Conservation (phyloP, 2,888 invertebrate species). For the Cephus spinipes region DNA sequence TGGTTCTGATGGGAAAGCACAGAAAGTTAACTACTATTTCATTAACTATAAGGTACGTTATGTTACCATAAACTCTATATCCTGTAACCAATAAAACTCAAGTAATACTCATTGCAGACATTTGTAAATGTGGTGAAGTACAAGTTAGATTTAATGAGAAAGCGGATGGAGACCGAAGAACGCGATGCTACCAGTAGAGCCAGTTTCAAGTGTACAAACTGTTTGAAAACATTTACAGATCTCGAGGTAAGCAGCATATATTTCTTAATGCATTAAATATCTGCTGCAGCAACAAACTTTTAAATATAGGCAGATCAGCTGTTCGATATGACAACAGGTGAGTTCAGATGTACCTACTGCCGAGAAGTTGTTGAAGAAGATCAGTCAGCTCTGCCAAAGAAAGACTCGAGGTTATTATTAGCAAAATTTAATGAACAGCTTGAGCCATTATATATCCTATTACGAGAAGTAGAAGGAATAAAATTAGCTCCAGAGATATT, state of each 20-base stretch:
- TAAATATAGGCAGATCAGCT: slow-evolving; percentile 83
- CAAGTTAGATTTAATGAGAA: slow-evolving; percentile 95
- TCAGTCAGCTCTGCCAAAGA: slow-evolving; percentile 91
- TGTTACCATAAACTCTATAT: neutral
- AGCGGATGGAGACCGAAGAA: slow-evolving; percentile 95
- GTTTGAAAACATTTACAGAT: slow-evolving; percentile 95
- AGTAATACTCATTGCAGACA: slow-evolving; percentile 67
- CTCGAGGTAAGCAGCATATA: slow-evolving; percentile 75
- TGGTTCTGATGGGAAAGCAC: slow-evolving; percentile 92
- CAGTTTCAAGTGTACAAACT: slow-evolving; percentile 93
- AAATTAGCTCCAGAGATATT: slow-evolving; percentile 92
- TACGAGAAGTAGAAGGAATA: slow-evolving; percentile 93
- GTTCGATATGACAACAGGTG: slow-evolving; percentile 85
- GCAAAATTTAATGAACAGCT: slow-evolving; percentile 96
- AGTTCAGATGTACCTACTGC: slow-evolving; percentile 92
- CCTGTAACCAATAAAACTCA: neutral
- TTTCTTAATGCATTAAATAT: neutral
- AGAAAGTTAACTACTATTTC: slow-evolving; percentile 96
- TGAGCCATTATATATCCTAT: slow-evolving; percentile 89
- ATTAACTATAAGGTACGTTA: slow-evolving; percentile 87
- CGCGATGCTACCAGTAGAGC: slow-evolving; percentile 94
- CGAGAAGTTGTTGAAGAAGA: slow-evolving; percentile 93
- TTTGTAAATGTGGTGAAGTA: slow-evolving; percentile 98
- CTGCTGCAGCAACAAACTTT: neutral
- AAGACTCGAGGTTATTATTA: slow-evolving; percentile 89